Evolutionary conservation across 1,140 invertebrate species (phyloP).

Genomic region (Eurosta solidaginis): DNA sequence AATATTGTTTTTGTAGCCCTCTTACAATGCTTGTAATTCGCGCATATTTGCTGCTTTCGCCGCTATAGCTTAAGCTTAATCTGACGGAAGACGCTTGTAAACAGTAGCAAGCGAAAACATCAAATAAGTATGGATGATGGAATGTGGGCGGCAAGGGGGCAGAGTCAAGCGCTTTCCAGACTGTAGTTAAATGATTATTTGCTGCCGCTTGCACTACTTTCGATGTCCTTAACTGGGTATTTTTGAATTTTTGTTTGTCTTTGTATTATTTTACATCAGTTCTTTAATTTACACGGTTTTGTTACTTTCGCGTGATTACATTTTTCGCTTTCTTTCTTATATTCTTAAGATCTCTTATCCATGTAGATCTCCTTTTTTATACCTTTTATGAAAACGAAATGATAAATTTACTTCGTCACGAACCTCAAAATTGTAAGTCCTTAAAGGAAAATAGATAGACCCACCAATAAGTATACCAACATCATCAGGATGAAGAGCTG

Average conservation of each 20-base stretch:
- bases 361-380: no score
- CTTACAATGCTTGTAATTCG: conserved; percentile 2
- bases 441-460: no score
- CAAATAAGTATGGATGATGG: neutral
- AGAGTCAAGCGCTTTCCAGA: no score
- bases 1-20: conserved; percentile 13
- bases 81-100: neutral
- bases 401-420: no score
- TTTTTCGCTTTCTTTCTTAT: no score
- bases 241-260: neutral
- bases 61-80: neutral
- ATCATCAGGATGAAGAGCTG: no score
- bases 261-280: neutral
- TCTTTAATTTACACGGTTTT: neutral
- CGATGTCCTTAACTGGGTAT: neutral
- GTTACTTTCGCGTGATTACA: no score
- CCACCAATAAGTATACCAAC: no score
- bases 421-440: no score
- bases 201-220: neutral
- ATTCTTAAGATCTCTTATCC: no score
- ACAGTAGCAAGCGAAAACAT: neutral
- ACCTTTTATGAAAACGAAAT: no score
- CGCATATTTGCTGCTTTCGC: neutral
- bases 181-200: neutral
- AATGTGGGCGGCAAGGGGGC: neutral